Percentiles rank a stretch among this genome's conserved stretches.
Evolutionary conservation across 2,113 vertebrate species (phyloP).

Genomic region (Nothobranchius furzeri): DNA sequence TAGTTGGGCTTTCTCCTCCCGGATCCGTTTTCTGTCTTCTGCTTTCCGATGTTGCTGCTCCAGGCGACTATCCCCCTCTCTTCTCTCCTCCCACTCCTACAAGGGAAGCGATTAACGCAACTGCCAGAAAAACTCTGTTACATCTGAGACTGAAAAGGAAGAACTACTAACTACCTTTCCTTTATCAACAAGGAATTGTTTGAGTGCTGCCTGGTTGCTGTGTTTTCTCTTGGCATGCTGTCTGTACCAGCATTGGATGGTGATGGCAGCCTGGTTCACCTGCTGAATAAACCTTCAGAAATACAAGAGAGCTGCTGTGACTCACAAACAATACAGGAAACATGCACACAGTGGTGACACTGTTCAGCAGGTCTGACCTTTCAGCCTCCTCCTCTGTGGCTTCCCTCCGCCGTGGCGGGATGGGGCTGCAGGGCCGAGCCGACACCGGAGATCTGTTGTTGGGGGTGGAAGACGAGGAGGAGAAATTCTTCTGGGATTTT

Average conservation of each 20-base stretch:
- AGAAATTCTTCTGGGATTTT: constrained; percentile 90
- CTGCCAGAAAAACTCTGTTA: background rate
- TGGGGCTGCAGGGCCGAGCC: constrained; percentile 47
- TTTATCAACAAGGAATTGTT: constrained; percentile 75
- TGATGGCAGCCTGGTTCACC: constrained; percentile 87
- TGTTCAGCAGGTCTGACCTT: constrained; percentile 75
- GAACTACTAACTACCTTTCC: constrained; percentile 78
- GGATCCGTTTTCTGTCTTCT: constrained; percentile 82
- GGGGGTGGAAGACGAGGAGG: constrained; percentile 77
- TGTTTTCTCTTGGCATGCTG: constrained; percentile 69
- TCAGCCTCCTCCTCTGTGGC: constrained; percentile 95
- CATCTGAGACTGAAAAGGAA: background rate
- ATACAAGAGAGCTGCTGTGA: constrained; percentile 2
- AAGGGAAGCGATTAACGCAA: background rate
- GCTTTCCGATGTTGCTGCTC: constrained; percentile 76
- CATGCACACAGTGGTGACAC: background rate
- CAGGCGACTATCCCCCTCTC: constrained; percentile 66
- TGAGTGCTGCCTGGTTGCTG: constrained; percentile 64
- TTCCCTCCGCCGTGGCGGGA: constrained; percentile 74
- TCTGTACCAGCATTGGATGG: constrained; percentile 95
- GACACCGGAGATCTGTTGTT: constrained; percentile 67
- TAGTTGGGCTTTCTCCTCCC: constrained; percentile 89
- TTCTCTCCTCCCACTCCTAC: constrained; percentile 82
- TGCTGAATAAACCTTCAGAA: constrained; percentile 87
- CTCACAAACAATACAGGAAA: background rate